Conservation (phyloP, 2,797 vertebrate species). For the Syngnathus acus region DNA sequence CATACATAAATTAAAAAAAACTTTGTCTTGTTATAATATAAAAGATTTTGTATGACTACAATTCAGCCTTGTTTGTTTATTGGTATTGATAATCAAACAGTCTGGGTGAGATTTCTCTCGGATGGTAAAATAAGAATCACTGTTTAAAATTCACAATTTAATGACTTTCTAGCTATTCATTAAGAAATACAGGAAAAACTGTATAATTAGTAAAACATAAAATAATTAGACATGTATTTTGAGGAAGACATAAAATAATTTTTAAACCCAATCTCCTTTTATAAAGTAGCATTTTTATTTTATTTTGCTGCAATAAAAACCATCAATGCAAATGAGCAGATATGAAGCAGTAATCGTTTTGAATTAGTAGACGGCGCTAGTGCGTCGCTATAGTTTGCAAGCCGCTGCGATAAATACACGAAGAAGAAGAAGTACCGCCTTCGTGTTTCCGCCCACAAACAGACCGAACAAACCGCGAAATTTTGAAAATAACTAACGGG, state of each 20-base stretch:
- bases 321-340: not conserved
- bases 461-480: not conserved
- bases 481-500: not conserved
- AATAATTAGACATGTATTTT: too few species aligned
- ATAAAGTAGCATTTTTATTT: not conserved
- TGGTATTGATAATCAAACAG: too few species aligned
- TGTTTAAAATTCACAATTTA: not conserved
- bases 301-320: not conserved
- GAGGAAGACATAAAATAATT: too few species aligned
- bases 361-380: not conserved
- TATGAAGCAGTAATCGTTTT: not conserved
- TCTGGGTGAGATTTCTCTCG: not conserved
- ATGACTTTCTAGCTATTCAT: not conserved
- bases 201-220: too few species aligned
- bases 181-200: not conserved
- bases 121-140: not conserved
- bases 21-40: too few species aligned
- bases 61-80: too few species aligned
- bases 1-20: too few species aligned
- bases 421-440: not conserved
- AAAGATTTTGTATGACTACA: too few species aligned
- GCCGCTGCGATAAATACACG: too few species aligned
- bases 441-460: not conserved
- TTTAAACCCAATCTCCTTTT: not conserved
- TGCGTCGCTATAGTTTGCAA: not conserved